phyloP scores from a whole-genome alignment of 2,113 vertebrate genomes.

The Sterna hirundo region DNA sequence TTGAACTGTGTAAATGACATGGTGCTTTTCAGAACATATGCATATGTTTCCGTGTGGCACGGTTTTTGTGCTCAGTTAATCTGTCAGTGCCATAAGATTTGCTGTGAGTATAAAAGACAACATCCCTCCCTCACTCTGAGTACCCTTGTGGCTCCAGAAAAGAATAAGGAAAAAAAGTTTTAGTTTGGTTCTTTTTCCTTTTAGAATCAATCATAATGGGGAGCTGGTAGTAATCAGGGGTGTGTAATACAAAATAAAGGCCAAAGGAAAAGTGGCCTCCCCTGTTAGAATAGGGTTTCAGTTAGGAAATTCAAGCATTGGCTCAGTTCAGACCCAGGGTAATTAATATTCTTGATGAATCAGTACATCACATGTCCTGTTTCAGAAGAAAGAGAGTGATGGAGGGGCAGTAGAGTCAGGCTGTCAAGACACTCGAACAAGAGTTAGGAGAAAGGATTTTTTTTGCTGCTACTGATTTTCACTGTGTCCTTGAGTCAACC shows the following conservation, averaged over 20 bases:
- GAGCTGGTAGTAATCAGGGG: background rate
- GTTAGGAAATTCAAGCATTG: background rate
- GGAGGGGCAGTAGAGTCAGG: background rate
- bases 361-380: background rate
- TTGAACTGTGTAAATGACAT: slow-evolving; percentile 41
- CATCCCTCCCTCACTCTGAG: background rate
- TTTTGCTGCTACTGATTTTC: background rate
- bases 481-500: background rate
- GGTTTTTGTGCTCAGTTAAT: background rate
- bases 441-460: background rate
- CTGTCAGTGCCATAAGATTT: background rate
- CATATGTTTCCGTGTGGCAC: background rate
- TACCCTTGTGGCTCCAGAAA: background rate
- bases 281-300: background rate
- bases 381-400: background rate
- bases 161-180: background rate
- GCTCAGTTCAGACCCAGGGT: background rate
- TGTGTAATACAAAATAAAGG: background rate
- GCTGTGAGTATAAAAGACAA: background rate
- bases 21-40: background rate
- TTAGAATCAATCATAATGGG: background rate
- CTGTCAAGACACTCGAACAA: background rate
- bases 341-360: background rate
- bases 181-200: background rate
- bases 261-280: background rate